Evolutionary conservation across 2,113 vertebrate genomes (phyloP).

Genomic region (Protobothrops mucrosquamatus): DNA sequence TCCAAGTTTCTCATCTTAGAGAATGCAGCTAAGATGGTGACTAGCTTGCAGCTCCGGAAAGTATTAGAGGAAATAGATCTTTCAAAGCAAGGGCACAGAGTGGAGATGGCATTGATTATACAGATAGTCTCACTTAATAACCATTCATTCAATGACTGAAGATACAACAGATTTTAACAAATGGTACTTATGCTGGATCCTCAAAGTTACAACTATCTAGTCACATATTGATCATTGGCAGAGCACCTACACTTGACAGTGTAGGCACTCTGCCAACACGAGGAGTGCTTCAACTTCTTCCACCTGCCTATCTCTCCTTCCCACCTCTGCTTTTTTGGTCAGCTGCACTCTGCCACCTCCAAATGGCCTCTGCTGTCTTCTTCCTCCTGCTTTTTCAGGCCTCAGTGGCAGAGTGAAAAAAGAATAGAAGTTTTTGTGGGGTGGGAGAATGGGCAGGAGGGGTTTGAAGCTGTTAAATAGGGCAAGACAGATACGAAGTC

Average conservation of each 20-base stretch:
- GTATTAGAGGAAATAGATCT: neutral
- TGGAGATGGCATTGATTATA: neutral
- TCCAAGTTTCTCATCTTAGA: neutral
- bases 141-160: neutral
- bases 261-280: too few relatives aligned
- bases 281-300: too few relatives aligned
- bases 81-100: neutral
- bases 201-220: too few relatives aligned
- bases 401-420: neutral
- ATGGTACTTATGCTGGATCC: too few relatives aligned
- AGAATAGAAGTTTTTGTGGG: too few relatives aligned
- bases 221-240: too few relatives aligned
- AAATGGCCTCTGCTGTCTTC: neutral
- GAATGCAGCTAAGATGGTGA: neutral
- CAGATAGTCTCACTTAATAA: neutral
- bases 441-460: too few relatives aligned
- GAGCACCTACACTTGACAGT: too few relatives aligned
- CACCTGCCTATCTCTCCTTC: too few relatives aligned
- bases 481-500: neutral
- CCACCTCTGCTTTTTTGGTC: too few relatives aligned
- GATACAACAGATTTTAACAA: neutral
- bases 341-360: neutral
- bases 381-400: too few relatives aligned
- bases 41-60: neutral
- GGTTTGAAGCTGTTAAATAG: neutral